phyloP scores from a whole-genome alignment of 2,888 invertebrate species.

The Thecophora atra region DNA sequence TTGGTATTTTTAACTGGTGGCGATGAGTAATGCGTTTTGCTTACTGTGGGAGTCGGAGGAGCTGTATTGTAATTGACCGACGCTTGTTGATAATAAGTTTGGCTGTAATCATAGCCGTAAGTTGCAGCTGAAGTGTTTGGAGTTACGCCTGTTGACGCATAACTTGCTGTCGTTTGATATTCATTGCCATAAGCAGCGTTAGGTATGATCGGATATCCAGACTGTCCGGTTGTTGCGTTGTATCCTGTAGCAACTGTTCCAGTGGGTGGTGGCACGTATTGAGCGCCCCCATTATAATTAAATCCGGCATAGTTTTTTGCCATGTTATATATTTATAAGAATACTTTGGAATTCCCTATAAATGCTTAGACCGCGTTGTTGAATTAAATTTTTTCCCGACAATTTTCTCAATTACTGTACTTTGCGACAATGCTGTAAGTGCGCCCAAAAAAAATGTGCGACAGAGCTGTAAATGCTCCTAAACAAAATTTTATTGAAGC shows the following conservation, averaged over 20 bases:
- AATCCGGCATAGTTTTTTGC: slow-evolving; percentile 95
- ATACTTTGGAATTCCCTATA: neutral
- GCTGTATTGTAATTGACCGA: slow-evolving; percentile 67
- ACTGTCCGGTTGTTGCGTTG: slow-evolving; percentile 68
- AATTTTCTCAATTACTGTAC: neutral
- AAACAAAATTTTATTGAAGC: too few species aligned
- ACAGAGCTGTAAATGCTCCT: too few species aligned
- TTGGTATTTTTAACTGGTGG: slow-evolving; percentile 75
- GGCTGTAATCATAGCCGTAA: slow-evolving; percentile 73
- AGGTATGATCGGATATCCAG: slow-evolving; percentile 60
- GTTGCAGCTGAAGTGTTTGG: slow-evolving; percentile 73
- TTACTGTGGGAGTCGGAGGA: slow-evolving; percentile 60
- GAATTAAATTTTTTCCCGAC: too few species aligned
- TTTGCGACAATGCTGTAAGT: too few species aligned
- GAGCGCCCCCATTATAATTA: slow-evolving; percentile 87
- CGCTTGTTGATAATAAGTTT: slow-evolving; percentile 86
- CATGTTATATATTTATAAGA: slow-evolving; percentile 44
- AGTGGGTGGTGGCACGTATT: slow-evolving; percentile 82
- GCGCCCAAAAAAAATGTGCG: too few species aligned
- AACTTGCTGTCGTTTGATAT: slow-evolving; percentile 82
- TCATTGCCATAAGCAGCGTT: slow-evolving; percentile 84
- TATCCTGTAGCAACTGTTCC: slow-evolving; percentile 76
- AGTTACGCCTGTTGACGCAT: slow-evolving; percentile 69
- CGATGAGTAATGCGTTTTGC: slow-evolving; percentile 67
- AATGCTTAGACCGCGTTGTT: neutral